Conservation (phyloP, 1,140 invertebrate species). For the Cataglyphis hispanica region DNA sequence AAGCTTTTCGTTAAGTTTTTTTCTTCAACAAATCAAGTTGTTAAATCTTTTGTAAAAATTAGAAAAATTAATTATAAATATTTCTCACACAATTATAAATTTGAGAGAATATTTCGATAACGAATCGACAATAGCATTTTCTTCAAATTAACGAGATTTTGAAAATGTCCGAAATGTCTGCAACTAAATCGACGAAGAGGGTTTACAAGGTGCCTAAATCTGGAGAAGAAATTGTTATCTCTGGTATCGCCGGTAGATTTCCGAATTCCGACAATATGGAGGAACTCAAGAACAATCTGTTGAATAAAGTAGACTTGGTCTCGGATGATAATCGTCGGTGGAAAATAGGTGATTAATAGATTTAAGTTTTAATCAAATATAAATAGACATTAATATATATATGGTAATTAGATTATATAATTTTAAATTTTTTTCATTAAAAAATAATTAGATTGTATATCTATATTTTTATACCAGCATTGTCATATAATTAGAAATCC, state of each 20-base stretch:
- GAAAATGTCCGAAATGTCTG: slow-evolving; percentile 9
- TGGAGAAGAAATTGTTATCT: slow-evolving; percentile 94
- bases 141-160: background rate
- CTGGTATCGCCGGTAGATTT: slow-evolving; percentile 94
- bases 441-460: background rate
- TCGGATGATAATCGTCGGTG: slow-evolving; percentile 92
- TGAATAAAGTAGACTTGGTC: slow-evolving; percentile 92
- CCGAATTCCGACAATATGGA: slow-evolving; percentile 94
- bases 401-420: background rate
- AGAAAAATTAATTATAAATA: background rate
- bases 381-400: background rate
- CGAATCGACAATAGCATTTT: background rate
- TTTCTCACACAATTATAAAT: background rate
- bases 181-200: background rate
- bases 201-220: slow-evolving; percentile 68
- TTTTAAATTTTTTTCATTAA: background rate
- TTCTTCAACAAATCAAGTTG: background rate
- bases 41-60: background rate
- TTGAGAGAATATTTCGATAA: slow-evolving; percentile 11
- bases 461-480: background rate
- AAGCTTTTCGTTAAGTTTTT: background rate
- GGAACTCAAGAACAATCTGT: slow-evolving; percentile 93
- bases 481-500: background rate
- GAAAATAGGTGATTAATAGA: slow-evolving; percentile 87
- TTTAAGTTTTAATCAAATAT: slow-evolving; percentile 21